These are phyloP conservation scores for Poeciliopsis gracilis DNA, from an alignment of 2,797 vertebrate species.

Conservation along the genomic window DNA sequence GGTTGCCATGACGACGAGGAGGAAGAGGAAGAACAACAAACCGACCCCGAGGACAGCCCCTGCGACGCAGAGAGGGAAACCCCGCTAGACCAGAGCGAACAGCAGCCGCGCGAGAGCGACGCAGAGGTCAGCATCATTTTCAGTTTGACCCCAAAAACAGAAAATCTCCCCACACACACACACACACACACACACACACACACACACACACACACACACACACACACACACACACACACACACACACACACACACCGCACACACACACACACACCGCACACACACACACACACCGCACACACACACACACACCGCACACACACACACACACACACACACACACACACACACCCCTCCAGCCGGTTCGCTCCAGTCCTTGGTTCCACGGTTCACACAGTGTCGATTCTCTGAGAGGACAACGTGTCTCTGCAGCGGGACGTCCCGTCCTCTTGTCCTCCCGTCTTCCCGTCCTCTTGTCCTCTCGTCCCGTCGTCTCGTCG, in stretches of 20 bases:
- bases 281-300: background rate
- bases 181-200: background rate
- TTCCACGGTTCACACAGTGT: background rate
- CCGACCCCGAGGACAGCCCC: conserved; percentile 54
- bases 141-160: background rate
- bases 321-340: background rate
- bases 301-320: background rate
- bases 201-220: background rate
- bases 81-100: conserved; percentile 30
- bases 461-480: background rate
- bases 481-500: background rate
- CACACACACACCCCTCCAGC: background rate
- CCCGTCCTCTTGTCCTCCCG: background rate
- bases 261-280: background rate
- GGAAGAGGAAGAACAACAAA: conserved; percentile 33
- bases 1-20: conserved; percentile 48
- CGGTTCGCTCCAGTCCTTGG: background rate
- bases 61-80: conserved; percentile 50
- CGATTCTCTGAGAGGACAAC: background rate
- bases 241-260: background rate
- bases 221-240: background rate
- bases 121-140: conserved; percentile 47
- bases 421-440: background rate
- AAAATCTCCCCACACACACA: background rate
- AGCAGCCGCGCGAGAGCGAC: conserved; percentile 46